Evolutionary conservation across 2,113 vertebrate genomes (phyloP), one percentile per base, ranked within the genome.

Genomic region (Sylvilagus bachmani): DNA sequence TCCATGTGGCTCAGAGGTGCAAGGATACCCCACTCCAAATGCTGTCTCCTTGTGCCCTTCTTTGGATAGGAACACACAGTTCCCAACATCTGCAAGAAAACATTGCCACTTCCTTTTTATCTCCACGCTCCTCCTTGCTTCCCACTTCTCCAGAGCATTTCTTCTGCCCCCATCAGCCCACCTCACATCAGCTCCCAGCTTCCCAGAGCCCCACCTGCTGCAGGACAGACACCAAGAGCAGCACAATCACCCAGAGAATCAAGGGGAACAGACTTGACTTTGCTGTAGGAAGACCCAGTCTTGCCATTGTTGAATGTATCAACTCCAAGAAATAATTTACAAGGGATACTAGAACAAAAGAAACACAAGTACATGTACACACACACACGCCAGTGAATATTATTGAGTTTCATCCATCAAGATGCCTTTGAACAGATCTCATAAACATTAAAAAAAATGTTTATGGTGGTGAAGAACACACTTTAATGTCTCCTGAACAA

Each of bases 401-500:
- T 96, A 89, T 85, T 91, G 79, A 67, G 79, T 84, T 90, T 88
- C 93, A 94, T 96, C 90, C 66, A 95, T 92, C 95, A 94, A 82
- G 62, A 86, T 93, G 97, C 90, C 95, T 93, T 91, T 89, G 86
- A 96, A 94, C 71, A 89, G 91, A 91, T 95, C 85, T 97, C 94
- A 96, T 94, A 96, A 98, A 96, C 91, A 89, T 83, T 70, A 69
- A 92, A 96, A 96, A 96, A 90, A 95, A 93, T 93, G 96, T 96
- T 97, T 97, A 86, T 0, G 31, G 49, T 81, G 58, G 84, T 66
- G 85, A 96, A 90, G 93, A 95, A 85, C 69, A 75, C 86, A 93
- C 89, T 97, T 88, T 95, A 82, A 85, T 96, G 92, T 92, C 93
- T 93, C 87, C 80, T 79, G 90, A 95, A 94, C 95, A 96, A 97